phyloP scores from a whole-genome alignment of 2,113 vertebrate species.

The Otis tarda region DNA sequence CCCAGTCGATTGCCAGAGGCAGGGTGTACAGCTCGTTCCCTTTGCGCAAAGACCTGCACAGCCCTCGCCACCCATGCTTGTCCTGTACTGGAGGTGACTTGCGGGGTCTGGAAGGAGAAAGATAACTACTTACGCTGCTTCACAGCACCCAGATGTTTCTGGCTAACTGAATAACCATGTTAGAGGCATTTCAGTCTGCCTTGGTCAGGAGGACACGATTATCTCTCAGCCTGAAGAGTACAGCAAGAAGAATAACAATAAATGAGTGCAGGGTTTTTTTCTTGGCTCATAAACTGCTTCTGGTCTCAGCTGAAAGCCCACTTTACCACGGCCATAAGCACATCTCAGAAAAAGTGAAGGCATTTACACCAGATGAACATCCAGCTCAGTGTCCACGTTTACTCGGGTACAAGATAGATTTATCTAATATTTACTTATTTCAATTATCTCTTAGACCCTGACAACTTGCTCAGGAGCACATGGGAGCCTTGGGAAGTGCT shows the following conservation, averaged over 20 bases:
- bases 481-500: background rate
- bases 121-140: background rate
- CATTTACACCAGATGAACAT: background rate
- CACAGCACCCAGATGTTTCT: background rate
- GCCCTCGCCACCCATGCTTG: background rate
- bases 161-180: background rate
- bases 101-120: background rate
- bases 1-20: fast-evolving
- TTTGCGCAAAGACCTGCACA: background rate
- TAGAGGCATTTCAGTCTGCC: background rate
- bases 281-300: background rate
- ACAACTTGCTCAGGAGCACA: background rate
- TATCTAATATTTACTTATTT: background rate
- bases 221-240: background rate
- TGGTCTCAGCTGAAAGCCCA: background rate
- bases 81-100: background rate
- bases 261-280: background rate
- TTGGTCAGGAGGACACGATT: background rate
- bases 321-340: background rate
- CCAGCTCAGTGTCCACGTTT: background rate
- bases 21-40: background rate
- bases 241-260: background rate
- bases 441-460: background rate
- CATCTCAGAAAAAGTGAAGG: background rate
- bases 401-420: background rate